Base-by-base conservation (phyloP, 2,888 invertebrate species). In the Resseliella maxima region DNA sequence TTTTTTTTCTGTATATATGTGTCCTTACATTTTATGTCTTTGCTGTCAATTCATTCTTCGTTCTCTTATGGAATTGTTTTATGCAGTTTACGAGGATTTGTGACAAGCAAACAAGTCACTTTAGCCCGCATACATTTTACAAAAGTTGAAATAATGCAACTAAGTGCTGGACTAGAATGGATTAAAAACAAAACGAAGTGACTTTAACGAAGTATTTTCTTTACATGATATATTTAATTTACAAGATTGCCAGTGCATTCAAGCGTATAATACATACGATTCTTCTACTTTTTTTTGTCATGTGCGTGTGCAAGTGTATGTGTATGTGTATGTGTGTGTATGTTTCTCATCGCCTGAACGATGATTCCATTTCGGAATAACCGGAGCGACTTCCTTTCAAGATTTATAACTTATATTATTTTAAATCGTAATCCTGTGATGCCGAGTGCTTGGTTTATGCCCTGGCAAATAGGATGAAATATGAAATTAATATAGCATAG, bases 191-290 rank as follows among this genome's bases (percentile, higher is more conserved):
- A 15, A 15, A 35, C 72, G n/a, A 72, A 31, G 12, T 72, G 72
- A 35, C 72, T 31, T 72, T 31, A 72, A 72, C 72, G 72, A 72
- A 72, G 35, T 35, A 72, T 72, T 72, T 72, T 72, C 72, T 72
- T 35, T 72, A 31, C n/a, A 72, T 31, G 31, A 72, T 72, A 72
- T 72, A 72, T 72, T 72, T 72, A 72, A 72, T 72, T 72, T 72
- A 72, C 72, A 31, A 72, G 72, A 72, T 72, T 72, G 35, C 72
- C 72, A 72, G 72, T 72, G 72, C 72, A 31, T 3, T 72, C 72
- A 31, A 72, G 35, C 35, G 72, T 0, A 72, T 72, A 35, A 72
- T 3, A 10, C 59, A 24, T 24, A 59, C 59, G 2, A 50, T 18
- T 18, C n/a, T n/a, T n/a, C n/a, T n/a, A n/a, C n/a, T n/a, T n/a